Percentiles rank a stretch among this genome's conserved stretches.
These are phyloP conservation scores for Microctonus aethiopoides DNA, from an alignment of 2,888 invertebrate species.

Conservation along the genomic window DNA sequence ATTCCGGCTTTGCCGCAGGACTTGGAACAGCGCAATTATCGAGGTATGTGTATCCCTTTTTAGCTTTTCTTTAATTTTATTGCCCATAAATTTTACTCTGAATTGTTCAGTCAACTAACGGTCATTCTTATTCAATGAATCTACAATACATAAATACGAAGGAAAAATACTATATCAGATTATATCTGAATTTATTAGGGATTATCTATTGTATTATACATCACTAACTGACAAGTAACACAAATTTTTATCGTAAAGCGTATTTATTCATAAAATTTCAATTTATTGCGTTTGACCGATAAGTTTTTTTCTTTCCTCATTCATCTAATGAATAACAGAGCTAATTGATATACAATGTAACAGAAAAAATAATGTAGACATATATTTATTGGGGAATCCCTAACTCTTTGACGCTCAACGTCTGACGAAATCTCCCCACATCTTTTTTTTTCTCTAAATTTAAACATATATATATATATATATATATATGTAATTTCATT, in stretches of 20 bases:
- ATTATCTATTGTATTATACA: not conserved
- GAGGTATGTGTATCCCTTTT: conserved; percentile 76
- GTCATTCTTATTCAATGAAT: not conserved
- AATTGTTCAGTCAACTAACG: not conserved
- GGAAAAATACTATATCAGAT: not conserved
- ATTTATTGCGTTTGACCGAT: not conserved
- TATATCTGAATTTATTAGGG: not conserved
- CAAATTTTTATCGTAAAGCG: too few relatives aligned
- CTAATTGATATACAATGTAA: not conserved
- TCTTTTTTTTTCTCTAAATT: not conserved
- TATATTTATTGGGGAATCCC: conserved; percentile 14
- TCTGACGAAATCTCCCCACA: conserved; percentile 4
- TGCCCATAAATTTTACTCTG: not conserved
- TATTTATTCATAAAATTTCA: not conserved
- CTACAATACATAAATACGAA: not conserved
- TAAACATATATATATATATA: not conserved
- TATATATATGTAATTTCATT: not conserved
- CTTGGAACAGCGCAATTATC: conserved; percentile 85
- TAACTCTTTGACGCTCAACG: not conserved
- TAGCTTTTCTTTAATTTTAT: not conserved
- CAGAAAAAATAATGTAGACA: not conserved
- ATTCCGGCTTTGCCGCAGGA: conserved; percentile 70
- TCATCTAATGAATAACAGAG: not conserved
- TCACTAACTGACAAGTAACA: too few relatives aligned
- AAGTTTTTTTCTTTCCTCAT: not conserved